Evolutionary conservation across 2,113 vertebrate genomes (phyloP).

Genomic region (Neotragus pygmaeus): DNA sequence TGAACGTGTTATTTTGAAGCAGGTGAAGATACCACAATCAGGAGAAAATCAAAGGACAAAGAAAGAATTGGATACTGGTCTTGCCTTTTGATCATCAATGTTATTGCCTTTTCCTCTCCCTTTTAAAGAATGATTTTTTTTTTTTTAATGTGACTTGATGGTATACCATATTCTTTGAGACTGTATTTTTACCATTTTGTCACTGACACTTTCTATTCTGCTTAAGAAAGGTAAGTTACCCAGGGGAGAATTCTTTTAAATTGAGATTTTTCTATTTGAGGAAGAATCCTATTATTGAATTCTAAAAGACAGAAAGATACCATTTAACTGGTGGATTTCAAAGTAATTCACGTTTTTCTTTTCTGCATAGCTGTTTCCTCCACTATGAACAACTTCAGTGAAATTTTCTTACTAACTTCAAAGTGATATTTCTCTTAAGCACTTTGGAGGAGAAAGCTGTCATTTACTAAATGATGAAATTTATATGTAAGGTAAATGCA

Average conservation of each 20-base stretch:
- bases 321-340: conserved; percentile 44
- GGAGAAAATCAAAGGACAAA: conserved; percentile 2
- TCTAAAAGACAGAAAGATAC: conserved; percentile 26
- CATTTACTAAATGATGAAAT: not conserved
- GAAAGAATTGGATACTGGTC: not conserved
- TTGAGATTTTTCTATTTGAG: conserved; percentile 40
- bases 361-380: not conserved
- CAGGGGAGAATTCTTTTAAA: conserved; percentile 44
- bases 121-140: conserved; percentile 31
- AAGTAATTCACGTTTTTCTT: not conserved
- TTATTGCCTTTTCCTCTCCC: not conserved
- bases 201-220: conserved; percentile 57
- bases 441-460: not conserved
- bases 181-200: conserved; percentile 50
- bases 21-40: not conserved
- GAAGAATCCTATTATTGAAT: conserved; percentile 37
- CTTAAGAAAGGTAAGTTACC: conserved; percentile 54
- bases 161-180: conserved; percentile 19
- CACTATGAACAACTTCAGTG: not conserved
- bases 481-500: not conserved
- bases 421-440: not conserved
- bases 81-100: conserved; percentile 22
- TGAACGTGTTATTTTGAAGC: not conserved
- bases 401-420: not conserved
- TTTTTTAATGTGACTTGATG: not conserved